These are phyloP conservation scores for Callimorpha dominula DNA, from an alignment of 2,888 invertebrate species.

Conservation along the genomic window DNA sequence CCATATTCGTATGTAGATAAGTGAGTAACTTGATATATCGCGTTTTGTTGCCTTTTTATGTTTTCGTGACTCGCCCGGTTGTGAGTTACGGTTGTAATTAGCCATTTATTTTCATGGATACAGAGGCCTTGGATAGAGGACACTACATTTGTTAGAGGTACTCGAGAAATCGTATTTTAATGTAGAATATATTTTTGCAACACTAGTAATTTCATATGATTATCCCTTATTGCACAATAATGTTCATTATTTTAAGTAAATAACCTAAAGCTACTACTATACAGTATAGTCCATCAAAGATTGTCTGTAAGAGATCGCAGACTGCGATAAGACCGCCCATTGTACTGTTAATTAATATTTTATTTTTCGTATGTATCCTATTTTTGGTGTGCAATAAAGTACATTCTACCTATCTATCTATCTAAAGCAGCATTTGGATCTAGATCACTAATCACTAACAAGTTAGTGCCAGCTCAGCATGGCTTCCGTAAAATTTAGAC, in stretches of 20 bases:
- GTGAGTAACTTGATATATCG: constrained; percentile 64
- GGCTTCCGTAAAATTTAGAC: neutral
- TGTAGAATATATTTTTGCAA: neutral
- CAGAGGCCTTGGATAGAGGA: constrained; percentile 30
- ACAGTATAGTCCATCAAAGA: no score
- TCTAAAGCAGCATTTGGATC: neutral
- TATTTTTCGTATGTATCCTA: no score
- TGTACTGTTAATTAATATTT: no score
- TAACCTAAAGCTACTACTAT: no score
- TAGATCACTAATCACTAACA: neutral
- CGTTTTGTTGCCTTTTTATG: constrained; percentile 58
- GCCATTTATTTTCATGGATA: constrained; percentile 47
- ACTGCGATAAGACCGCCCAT: no score
- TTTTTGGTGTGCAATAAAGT: no score
- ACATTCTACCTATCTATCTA: neutral
- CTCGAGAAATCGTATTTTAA: constrained; percentile 2
- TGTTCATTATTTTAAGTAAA: neutral
- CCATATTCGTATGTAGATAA: constrained; percentile 65
- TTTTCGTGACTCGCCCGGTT: constrained; percentile 52
- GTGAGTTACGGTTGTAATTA: constrained; percentile 56
- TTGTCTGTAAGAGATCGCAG: no score
- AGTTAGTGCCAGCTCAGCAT: neutral
- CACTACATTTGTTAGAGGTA: constrained; percentile 28
- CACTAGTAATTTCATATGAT: neutral
- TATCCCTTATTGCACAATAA: neutral